Conservation (phyloP, 2,113 vertebrate genomes). For the Carollia perspicillata region DNA sequence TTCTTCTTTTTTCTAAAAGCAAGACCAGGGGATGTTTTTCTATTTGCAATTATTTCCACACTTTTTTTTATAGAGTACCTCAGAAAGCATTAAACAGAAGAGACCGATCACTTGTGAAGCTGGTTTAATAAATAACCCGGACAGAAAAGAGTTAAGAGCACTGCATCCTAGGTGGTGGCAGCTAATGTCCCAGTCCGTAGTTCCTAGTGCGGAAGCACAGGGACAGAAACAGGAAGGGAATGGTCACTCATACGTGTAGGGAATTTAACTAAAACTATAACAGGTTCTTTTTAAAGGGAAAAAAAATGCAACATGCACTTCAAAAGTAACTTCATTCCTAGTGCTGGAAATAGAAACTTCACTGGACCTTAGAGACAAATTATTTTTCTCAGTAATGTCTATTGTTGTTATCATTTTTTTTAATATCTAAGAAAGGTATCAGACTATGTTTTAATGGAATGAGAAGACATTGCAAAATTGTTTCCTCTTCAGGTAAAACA, state of each 20-base stretch:
- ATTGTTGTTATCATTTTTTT: not conserved
- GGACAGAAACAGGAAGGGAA: not conserved
- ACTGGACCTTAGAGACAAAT: not conserved
- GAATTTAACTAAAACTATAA: not conserved
- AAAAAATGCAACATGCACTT: not conserved
- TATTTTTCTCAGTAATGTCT: constrained; percentile 16
- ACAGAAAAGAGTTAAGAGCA: not conserved
- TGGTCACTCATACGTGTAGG: not conserved
- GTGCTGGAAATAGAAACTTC: not conserved
- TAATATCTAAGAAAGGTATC: not conserved
- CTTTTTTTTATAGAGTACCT: not conserved
- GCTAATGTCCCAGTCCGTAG: not conserved
- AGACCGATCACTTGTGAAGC: not conserved
- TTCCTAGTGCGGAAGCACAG: not conserved
- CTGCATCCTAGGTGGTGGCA: not conserved
- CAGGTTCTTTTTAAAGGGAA: not conserved
- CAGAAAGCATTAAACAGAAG: constrained; percentile 19
- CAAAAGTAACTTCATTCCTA: not conserved
- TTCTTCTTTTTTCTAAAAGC: not conserved
- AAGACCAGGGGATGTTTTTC: not conserved
- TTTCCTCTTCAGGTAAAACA: not conserved
- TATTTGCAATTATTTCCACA: constrained; percentile 19
- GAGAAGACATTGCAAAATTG: not conserved
- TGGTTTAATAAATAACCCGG: not conserved
- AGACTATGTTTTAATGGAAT: not conserved